phyloP scores from a whole-genome alignment of 2,113 vertebrate genomes.

The Dunckerocampus dactyliophorus region DNA sequence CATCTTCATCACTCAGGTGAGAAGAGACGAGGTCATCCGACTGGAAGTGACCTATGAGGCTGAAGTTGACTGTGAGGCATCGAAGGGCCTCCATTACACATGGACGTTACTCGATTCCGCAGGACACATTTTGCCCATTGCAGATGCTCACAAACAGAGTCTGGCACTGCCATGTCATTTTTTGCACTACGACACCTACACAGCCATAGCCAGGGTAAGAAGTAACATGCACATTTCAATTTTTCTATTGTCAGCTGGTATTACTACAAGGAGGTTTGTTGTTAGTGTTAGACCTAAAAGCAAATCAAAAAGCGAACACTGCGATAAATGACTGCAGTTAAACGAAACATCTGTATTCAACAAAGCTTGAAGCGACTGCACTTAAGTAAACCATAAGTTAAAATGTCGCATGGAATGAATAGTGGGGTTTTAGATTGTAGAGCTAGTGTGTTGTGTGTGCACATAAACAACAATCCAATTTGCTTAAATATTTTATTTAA shows the following conservation, averaged over 20 bases:
- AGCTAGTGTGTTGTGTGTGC: too few species aligned
- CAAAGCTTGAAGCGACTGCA: too few species aligned
- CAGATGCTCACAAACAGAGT: conserved; percentile 58
- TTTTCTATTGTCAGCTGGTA: background rate
- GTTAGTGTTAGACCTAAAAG: too few species aligned
- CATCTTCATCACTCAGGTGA: conserved; percentile 54
- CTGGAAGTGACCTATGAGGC: conserved; percentile 76
- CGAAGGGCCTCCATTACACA: conserved; percentile 69
- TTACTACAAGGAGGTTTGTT: background rate
- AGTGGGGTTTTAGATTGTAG: too few species aligned
- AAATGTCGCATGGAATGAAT: too few species aligned
- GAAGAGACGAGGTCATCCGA: conserved; percentile 64
- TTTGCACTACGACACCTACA: conserved; percentile 75
- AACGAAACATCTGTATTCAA: too few species aligned
- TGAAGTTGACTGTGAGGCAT: conserved; percentile 69
- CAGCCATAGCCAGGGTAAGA: conserved; percentile 70
- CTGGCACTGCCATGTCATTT: conserved; percentile 65
- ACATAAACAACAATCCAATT: too few species aligned
- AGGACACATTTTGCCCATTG: conserved; percentile 49
- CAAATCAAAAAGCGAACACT: too few species aligned
- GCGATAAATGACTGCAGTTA: too few species aligned
- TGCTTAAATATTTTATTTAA: too few species aligned
- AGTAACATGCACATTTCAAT: background rate
- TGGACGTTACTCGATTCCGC: conserved; percentile 68
- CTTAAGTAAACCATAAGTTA: too few species aligned